A percentile compares a stretch with the other conserved stretches of the same genome.
Evolutionary conservation across 30 jellyfish, hydroid and myxozoan genomes (phyloP).

Genomic region (Chrysaora quinquecirrha): DNA sequence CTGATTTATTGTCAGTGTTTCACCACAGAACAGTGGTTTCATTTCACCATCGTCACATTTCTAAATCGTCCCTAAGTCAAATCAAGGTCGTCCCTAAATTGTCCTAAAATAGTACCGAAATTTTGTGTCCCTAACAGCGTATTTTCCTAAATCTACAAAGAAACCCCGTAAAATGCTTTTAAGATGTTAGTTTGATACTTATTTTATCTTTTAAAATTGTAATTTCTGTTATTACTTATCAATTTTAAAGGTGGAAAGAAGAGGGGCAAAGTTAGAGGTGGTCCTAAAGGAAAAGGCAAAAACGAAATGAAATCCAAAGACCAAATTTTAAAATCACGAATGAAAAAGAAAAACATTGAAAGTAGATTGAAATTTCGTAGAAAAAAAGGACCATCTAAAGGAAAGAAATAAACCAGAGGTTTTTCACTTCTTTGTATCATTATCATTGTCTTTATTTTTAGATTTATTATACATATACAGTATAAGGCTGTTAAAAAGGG

Average conservation of each 20-base stretch:
- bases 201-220: too few relatives aligned
- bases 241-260: constrained; percentile 6
- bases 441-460: not conserved
- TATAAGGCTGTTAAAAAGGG: not conserved
- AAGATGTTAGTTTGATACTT: not conserved
- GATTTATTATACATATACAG: not conserved
- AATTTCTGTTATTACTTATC: not conserved
- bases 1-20: too few relatives aligned
- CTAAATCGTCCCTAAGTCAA: not conserved
- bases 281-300: constrained; percentile 6
- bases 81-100: too few relatives aligned
- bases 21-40: too few relatives aligned
- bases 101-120: too few relatives aligned
- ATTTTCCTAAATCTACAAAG: not conserved
- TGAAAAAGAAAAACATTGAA: constrained; percentile 45
- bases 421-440: not conserved
- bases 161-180: not conserved
- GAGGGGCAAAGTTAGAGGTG: constrained; percentile 10
- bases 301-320: constrained; percentile 78
- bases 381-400: not conserved
- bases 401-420: not conserved
- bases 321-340: constrained; percentile 71
- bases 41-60: not conserved
- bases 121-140: not conserved
- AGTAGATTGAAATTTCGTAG: constrained; percentile 29